Base-by-base conservation (phyloP, 2,888 invertebrate genomes). In the Drosophila pseudotalamancana region DNA sequence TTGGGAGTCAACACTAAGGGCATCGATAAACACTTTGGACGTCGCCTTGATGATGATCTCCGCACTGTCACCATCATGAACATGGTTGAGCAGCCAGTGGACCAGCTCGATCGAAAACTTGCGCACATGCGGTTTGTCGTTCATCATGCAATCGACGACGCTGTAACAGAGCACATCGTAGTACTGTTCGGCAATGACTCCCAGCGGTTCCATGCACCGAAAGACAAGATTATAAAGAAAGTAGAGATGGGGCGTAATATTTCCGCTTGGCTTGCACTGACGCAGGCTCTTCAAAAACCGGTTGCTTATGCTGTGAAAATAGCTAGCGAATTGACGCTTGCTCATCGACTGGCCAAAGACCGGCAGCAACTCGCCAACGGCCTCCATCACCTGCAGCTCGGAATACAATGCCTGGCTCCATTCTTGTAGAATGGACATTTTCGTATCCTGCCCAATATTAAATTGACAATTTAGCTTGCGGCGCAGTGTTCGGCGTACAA, bases 131-230 rank as follows among this genome's bases (percentile, higher is more conserved):
- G 35, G 49, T 37, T 49, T 18, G 0, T 19, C 6, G 37, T 11
- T 6, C 49, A 37, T 8, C 19, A 49, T 49, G 14, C 49, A 49
- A 2, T 49, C 49, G 19, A 49, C 18, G 11, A 2, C 27, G 27
- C 49, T 46, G 9, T 46, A 39, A 31, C 49, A 61, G 9, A 72
- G 12, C 1, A 53, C 45, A 12, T 73, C 64, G 32, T 56, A 57
- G 19, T 69, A 74, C 14, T 64, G 39, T 2, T 73, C 70, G 27
- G 53, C 63, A 3, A 60, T 21, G 1, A 27, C 37, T 8, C 64
- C 69, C 31, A 72, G 8, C 2, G 74, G 64, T 2, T 29, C 49
- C 49, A 49, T 49, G 37, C 37, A 49, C 1, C 49, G 49, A 4
- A 11, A 49, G 27, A 49, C 27, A 12, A 49, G 19, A 4, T 14